Conservation (phyloP, 2,888 invertebrate genomes). For the Sepiola atlantica region DNA sequence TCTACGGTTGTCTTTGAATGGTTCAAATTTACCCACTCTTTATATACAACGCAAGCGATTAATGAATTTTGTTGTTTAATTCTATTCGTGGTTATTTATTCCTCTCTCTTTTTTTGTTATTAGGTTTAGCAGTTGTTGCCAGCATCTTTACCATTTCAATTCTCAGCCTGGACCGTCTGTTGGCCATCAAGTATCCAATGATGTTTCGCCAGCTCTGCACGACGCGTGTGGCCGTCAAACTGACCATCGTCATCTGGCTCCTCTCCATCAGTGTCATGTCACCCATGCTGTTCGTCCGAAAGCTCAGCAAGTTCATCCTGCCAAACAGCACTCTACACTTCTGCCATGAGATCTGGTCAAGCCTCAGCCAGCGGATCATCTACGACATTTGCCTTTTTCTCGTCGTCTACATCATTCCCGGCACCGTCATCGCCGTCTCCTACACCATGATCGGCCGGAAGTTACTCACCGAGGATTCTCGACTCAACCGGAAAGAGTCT, state of each 20-base stretch:
- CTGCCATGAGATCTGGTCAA: conserved; percentile 82
- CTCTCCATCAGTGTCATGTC: conserved; percentile 82
- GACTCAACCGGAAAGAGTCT: conserved; percentile 63
- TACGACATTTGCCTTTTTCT: conserved; percentile 83
- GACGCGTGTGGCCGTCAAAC: conserved; percentile 79
- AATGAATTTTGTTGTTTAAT: background rate
- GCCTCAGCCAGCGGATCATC: conserved; percentile 76
- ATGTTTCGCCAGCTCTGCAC: conserved; percentile 83
- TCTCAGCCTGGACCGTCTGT: conserved; percentile 83
- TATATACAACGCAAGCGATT: background rate
- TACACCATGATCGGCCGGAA: conserved; percentile 76
- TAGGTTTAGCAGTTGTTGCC: conserved; percentile 81
- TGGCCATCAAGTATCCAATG: conserved; percentile 84
- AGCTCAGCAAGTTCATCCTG: conserved; percentile 61
- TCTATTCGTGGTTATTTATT: background rate
- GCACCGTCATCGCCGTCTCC: conserved; percentile 75
- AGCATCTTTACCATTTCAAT: conserved; percentile 87
- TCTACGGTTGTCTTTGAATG: no score
- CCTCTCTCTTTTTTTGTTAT: conserved; percentile 48
- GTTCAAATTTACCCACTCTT: no score
- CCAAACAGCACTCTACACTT: conserved; percentile 71
- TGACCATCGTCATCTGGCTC: conserved; percentile 81
- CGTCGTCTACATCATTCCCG: conserved; percentile 85
- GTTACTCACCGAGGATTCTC: conserved; percentile 69
- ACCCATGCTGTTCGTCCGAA: conserved; percentile 79